phyloP scores from a whole-genome alignment of 2,113 vertebrate genomes.

The Grammomys dolichurus region DNA sequence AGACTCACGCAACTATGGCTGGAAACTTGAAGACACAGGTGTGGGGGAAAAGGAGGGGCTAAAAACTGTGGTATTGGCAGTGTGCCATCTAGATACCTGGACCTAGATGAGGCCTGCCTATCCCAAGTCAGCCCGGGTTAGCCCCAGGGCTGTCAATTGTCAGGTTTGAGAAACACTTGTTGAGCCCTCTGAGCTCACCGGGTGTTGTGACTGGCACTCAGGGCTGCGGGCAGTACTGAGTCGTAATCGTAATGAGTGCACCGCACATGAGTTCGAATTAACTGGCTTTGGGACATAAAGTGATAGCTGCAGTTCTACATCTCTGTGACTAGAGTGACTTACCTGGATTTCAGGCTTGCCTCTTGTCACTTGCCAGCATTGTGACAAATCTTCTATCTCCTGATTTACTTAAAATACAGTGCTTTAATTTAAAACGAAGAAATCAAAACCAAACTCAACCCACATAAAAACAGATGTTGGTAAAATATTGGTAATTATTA shows the following conservation, averaged over 20 bases:
- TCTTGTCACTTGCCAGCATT: not conserved
- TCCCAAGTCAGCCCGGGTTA: not conserved
- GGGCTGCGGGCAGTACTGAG: not conserved
- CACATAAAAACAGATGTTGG: not conserved
- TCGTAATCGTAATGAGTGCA: not conserved
- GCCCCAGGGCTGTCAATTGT: too few relatives aligned
- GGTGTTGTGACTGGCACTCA: not conserved
- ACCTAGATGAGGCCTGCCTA: not conserved
- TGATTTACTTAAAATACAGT: not conserved
- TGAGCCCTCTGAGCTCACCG: not conserved
- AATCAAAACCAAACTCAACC: not conserved
- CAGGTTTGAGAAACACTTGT: not conserved
- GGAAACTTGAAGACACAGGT: conserved; percentile 88
- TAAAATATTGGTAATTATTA: not conserved
- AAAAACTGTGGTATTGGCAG: not conserved
- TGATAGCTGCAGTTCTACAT: not conserved
- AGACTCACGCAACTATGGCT: conserved; percentile 90
- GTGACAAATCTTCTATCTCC: not conserved
- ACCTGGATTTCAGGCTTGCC: not conserved
- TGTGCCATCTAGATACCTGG: not conserved
- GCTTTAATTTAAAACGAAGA: not conserved
- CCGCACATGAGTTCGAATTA: not conserved
- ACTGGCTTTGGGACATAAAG: not conserved
- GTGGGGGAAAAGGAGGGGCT: not conserved
- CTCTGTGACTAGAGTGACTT: not conserved